These are phyloP conservation scores for Pachyrhynchus sulphureomaculatus DNA, from an alignment of 1,140 invertebrate species.

Conservation along the genomic window DNA sequence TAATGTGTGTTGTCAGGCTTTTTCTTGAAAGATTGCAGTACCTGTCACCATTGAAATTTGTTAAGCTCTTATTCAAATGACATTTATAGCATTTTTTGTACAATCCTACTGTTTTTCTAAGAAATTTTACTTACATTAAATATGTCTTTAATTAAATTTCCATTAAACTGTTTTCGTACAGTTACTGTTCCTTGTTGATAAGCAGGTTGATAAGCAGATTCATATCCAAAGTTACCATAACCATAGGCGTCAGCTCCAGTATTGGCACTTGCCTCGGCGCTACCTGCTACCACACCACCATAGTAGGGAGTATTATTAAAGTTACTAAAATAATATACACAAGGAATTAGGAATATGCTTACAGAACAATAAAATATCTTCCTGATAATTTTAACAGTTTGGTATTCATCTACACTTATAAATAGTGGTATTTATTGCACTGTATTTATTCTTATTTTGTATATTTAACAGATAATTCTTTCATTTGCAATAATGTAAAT, in stretches of 20 bases:
- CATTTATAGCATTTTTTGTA: too few species aligned
- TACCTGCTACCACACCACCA: conserved; percentile 8
- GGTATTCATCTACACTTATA: too few species aligned
- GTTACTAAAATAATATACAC: background rate
- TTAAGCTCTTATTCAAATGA: too few species aligned
- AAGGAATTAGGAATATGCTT: background rate
- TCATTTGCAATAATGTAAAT: too few species aligned
- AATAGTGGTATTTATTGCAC: too few species aligned
- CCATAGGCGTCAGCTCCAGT: background rate
- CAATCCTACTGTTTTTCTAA: too few species aligned
- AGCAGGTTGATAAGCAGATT: background rate
- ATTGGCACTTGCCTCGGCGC: background rate
- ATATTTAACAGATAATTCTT: too few species aligned
- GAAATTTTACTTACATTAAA: conserved; percentile 14
- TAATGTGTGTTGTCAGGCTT: too few species aligned
- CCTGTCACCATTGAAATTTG: too few species aligned
- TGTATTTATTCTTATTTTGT: too few species aligned
- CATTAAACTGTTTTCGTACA: conserved; percentile 15
- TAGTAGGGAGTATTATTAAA: background rate
- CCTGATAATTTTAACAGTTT: too few species aligned
- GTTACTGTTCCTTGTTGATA: conserved; percentile 2
- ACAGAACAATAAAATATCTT: background rate
- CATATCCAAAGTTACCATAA: background rate
- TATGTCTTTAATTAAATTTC: conserved; percentile 12
- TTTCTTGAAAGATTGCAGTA: too few species aligned